phyloP scores from a whole-genome alignment of 2,797 vertebrate genomes.

The Psittacula derbiana region DNA sequence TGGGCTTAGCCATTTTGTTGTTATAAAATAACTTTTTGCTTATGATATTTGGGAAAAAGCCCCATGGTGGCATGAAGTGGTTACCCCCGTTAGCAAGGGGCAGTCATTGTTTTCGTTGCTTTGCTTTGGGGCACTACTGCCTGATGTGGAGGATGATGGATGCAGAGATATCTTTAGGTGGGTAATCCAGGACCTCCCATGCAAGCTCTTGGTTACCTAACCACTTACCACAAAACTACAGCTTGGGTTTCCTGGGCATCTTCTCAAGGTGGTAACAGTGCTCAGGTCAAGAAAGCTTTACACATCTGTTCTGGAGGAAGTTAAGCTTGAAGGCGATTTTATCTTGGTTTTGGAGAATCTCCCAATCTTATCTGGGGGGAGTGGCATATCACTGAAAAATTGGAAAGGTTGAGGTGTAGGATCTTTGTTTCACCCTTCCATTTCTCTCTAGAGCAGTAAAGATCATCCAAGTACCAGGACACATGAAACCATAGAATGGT shows the following conservation, averaged over 20 bases:
- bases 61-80: not conserved
- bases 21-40: not conserved
- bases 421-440: not conserved
- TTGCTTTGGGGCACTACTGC: not conserved
- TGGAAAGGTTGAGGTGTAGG: not conserved
- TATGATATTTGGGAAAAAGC: not conserved
- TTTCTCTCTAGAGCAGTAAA: not conserved
- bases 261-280: fast-evolving
- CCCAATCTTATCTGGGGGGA: too few relatives aligned
- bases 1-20: not conserved
- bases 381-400: not conserved
- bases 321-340: not conserved
- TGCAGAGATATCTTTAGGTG: not conserved
- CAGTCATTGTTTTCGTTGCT: too few relatives aligned
- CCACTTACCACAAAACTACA: fast-evolving
- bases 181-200: not conserved
- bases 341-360: not conserved
- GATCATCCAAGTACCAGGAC: not conserved
- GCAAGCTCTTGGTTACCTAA: not conserved
- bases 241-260: not conserved
- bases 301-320: not conserved
- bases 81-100: not conserved
- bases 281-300: not conserved
- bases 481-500: not conserved
- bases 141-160: not conserved